These are phyloP conservation scores for Pycnomerus fuliginosus DNA, from an alignment of 2,888 invertebrate genomes.

Conservation along the genomic window DNA sequence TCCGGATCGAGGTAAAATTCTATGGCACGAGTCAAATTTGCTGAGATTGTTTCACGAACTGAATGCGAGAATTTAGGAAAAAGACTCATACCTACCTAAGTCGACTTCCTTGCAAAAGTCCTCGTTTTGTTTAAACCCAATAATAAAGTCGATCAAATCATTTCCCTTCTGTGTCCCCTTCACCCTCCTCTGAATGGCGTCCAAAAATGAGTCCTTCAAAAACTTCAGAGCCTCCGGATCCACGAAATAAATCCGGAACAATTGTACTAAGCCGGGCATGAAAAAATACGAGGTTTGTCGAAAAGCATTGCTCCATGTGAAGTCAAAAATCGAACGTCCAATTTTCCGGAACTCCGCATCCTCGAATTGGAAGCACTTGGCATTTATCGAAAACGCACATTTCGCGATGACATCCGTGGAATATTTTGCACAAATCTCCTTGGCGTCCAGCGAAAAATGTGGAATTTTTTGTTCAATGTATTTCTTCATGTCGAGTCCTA, in stretches of 20 bases:
- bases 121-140: conserved; percentile 51
- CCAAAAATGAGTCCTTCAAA: conserved; percentile 38
- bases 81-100: conserved; percentile 15
- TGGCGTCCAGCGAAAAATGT: conserved; percentile 34
- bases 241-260: conserved; percentile 37
- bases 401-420: conserved; percentile 53
- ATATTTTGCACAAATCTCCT: conserved; percentile 47
- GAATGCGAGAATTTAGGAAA: neutral
- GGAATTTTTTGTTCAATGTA: conserved; percentile 19
- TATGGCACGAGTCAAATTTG: neutral
- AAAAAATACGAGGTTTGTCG: conserved; percentile 37
- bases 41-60: neutral
- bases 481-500: conserved; percentile 39
- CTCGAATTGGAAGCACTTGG: conserved; percentile 46
- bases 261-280: conserved; percentile 31
- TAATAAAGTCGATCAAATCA: conserved; percentile 61
- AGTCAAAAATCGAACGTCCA: conserved; percentile 43
- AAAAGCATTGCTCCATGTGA: conserved; percentile 34
- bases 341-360: conserved; percentile 47
- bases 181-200: conserved; percentile 37
- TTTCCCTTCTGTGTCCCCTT: conserved; percentile 47
- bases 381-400: conserved; percentile 52
- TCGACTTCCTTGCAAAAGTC: conserved; percentile 17
- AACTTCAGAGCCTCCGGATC: conserved; percentile 33
- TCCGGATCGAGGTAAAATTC: too few relatives aligned